Conservation (phyloP, 2,888 invertebrate genomes). For the Xestoiulus laeticollis region DNA sequence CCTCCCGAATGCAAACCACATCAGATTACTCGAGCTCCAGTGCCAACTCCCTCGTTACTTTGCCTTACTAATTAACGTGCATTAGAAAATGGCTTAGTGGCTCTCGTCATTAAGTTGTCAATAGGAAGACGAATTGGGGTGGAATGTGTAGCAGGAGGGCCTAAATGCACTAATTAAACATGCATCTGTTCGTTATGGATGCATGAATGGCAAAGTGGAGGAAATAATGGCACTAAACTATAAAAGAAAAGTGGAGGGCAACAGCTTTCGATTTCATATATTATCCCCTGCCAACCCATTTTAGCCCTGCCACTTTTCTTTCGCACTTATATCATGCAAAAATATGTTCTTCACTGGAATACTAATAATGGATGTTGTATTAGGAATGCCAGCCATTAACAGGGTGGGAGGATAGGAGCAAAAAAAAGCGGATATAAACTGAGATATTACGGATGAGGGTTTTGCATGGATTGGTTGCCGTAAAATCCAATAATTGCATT, state of each 20-base stretch:
- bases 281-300: not conserved
- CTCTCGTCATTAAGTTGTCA: slow-evolving; percentile 50
- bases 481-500: slow-evolving; percentile 36
- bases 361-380: slow-evolving; percentile 19
- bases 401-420: not conserved
- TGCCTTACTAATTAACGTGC: slow-evolving; percentile 41
- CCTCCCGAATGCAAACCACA: slow-evolving; percentile 30
- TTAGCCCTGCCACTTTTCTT: no score
- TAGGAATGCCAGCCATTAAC: not conserved
- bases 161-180: slow-evolving; percentile 50
- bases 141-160: slow-evolving; percentile 48
- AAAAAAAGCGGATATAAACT: not conserved
- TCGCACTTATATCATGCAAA: not conserved
- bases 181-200: slow-evolving; percentile 49
- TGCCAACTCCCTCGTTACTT: slow-evolving; percentile 41
- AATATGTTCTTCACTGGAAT: slow-evolving; percentile 1
- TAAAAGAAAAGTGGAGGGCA: slow-evolving; percentile 44
- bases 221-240: slow-evolving; percentile 42
- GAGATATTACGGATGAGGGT: not conserved
- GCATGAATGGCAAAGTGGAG: slow-evolving; percentile 49
- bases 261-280: slow-evolving; percentile 46
- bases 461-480: not conserved
- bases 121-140: slow-evolving; percentile 50
- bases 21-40: slow-evolving; percentile 41
- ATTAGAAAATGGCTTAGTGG: slow-evolving; percentile 43